These are phyloP conservation scores for Hypomesus transpacificus DNA, from an alignment of 2,113 vertebrate genomes.

Conservation along the genomic window DNA sequence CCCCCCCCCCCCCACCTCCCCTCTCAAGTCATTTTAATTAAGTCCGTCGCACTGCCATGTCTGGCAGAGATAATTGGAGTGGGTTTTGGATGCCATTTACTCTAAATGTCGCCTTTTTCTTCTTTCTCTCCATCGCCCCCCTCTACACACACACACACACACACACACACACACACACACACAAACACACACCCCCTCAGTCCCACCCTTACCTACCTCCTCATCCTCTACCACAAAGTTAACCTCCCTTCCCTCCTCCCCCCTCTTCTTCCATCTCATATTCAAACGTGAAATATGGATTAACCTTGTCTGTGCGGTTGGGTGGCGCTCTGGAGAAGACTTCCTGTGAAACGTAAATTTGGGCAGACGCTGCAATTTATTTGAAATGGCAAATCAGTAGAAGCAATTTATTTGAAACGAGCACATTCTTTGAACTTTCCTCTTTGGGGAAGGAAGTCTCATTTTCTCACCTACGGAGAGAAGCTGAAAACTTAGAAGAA, in stretches of 20 bases:
- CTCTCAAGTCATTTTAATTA: constrained; percentile 82
- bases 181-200: too few species aligned
- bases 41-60: constrained; percentile 79
- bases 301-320: constrained; percentile 63
- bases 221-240: constrained; percentile 24
- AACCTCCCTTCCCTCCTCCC: background rate
- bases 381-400: constrained; percentile 64
- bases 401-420: constrained; percentile 62
- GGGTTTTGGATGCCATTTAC: constrained; percentile 80
- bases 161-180: too few species aligned
- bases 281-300: constrained; percentile 69
- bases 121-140: constrained; percentile 54
- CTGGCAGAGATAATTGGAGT: constrained; percentile 81
- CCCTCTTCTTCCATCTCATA: constrained; percentile 56
- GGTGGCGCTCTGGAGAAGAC: constrained; percentile 36
- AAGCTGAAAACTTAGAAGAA: constrained; percentile 1
- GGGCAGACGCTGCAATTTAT: constrained; percentile 64
- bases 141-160: too few species aligned
- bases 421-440: constrained; percentile 60
- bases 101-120: constrained; percentile 75
- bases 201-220: constrained; percentile 51
- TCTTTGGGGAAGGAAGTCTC: constrained; percentile 52
- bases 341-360: constrained; percentile 69
- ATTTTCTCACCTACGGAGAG: constrained; percentile 30
- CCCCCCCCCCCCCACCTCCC: constrained; percentile 51